Conservation (phyloP, 2,888 invertebrate genomes). For the Eristalinus aeneus region DNA sequence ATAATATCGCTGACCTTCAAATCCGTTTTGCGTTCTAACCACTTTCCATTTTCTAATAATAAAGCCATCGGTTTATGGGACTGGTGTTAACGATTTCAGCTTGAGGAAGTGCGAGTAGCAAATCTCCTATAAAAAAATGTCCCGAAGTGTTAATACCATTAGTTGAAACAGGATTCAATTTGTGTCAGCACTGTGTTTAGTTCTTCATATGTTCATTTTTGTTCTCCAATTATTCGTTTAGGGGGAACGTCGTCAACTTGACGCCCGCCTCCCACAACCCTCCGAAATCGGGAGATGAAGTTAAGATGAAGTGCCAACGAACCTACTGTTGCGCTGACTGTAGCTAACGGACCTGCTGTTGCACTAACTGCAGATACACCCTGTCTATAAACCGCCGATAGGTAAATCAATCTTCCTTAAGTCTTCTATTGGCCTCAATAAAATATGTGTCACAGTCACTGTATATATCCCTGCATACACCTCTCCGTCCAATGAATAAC, state of each 20-base stretch:
- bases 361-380: not conserved
- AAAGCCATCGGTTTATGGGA: not conserved
- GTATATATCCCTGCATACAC: not conserved
- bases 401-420: not conserved
- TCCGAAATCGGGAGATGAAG: conserved; percentile 36
- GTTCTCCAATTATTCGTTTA: conserved; percentile 72
- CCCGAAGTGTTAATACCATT: conserved; percentile 71
- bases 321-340: not conserved
- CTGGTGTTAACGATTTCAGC: not conserved
- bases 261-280: conserved; percentile 25
- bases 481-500: too few relatives aligned
- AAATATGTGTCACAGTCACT: not conserved
- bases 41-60: conserved; percentile 5
- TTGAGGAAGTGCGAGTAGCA: not conserved
- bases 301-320: conserved; percentile 73
- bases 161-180: conserved; percentile 59
- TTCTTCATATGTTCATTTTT: not conserved
- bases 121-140: conserved; percentile 1
- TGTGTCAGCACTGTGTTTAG: not conserved
- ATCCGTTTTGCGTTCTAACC: not conserved
- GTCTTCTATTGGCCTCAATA: not conserved
- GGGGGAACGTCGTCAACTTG: not conserved
- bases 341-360: not conserved
- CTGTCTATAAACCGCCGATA: not conserved
- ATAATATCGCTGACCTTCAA: not conserved